Evolutionary conservation across 2,797 vertebrate species (phyloP).

Genomic region (Gastrophryne carolinensis): DNA sequence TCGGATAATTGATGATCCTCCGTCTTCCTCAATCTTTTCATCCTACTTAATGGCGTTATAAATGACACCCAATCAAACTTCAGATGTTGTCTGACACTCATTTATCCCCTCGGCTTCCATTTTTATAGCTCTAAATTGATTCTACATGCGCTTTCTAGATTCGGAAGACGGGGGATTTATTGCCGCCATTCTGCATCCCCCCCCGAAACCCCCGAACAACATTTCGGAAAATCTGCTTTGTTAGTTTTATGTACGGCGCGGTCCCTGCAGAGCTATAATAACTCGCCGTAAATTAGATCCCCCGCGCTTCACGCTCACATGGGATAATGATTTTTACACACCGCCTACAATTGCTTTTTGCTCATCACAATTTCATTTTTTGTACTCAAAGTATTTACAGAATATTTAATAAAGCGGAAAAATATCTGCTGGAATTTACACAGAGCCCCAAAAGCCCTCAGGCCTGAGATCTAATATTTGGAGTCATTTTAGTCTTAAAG

Average conservation of each 20-base stretch:
- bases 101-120: constrained; percentile 4
- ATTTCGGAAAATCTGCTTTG: constrained; percentile 8
- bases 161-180: constrained; percentile 29
- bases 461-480: background rate
- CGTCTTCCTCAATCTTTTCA: constrained; percentile 6
- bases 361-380: background rate
- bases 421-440: background rate
- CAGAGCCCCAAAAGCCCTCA: background rate
- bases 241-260: constrained; percentile 22
- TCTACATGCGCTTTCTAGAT: constrained; percentile 1
- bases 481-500: no score
- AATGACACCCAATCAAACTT: constrained; percentile 19
- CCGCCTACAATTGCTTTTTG: background rate
- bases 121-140: constrained; percentile 27
- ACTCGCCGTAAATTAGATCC: constrained; percentile 13
- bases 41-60: constrained; percentile 21
- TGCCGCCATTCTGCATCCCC: background rate
- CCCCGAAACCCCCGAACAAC: constrained; percentile 3
- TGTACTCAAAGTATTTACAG: background rate
- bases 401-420: background rate
- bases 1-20: background rate
- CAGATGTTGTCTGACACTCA: constrained; percentile 21
- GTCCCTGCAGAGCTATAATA: constrained; percentile 10
- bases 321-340: constrained; percentile 6
- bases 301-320: background rate